phyloP scores from a whole-genome alignment of 1,140 invertebrate genomes.

The Drosophila elegans region DNA sequence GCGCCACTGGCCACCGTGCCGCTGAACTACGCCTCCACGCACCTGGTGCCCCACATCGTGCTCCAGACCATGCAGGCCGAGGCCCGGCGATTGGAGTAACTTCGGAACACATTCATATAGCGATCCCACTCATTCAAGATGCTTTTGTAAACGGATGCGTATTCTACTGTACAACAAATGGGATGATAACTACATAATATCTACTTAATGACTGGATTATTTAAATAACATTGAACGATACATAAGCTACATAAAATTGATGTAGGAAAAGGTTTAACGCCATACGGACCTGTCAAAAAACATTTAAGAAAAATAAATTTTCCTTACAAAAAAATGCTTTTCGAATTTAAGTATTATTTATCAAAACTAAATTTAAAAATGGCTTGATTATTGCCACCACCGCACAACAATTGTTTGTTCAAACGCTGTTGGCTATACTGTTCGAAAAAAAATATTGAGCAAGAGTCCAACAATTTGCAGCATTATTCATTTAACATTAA shows the following conservation, averaged over 20 bases:
- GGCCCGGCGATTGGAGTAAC: constrained; percentile 59
- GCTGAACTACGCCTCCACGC: constrained; percentile 67
- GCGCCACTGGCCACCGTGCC: constrained; percentile 70
- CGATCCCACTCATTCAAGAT: constrained; percentile 46
- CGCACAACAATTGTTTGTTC: too few species aligned
- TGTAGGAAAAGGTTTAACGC: constrained; percentile 43
- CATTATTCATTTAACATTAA: too few species aligned
- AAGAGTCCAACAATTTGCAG: too few species aligned
- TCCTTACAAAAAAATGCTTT: constrained; percentile 39
- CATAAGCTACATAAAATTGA: constrained; percentile 34
- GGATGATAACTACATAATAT: constrained; percentile 46
- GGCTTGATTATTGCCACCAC: too few species aligned
- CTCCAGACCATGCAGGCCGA: constrained; percentile 76
- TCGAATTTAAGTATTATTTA: background rate
- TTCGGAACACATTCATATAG: constrained; percentile 48
- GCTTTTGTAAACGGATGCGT: constrained; percentile 50
- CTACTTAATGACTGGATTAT: constrained; percentile 50
- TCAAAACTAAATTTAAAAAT: too few species aligned
- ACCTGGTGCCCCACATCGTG: constrained; percentile 70
- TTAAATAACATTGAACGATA: constrained; percentile 41
- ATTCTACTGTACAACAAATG: constrained; percentile 45
- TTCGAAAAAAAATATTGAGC: too few species aligned
- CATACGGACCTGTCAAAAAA: constrained; percentile 45
- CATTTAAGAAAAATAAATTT: constrained; percentile 50
- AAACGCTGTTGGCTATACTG: too few species aligned